Conservation (phyloP, 1,140 invertebrate species). For the Conopomorpha cramerella region DNA sequence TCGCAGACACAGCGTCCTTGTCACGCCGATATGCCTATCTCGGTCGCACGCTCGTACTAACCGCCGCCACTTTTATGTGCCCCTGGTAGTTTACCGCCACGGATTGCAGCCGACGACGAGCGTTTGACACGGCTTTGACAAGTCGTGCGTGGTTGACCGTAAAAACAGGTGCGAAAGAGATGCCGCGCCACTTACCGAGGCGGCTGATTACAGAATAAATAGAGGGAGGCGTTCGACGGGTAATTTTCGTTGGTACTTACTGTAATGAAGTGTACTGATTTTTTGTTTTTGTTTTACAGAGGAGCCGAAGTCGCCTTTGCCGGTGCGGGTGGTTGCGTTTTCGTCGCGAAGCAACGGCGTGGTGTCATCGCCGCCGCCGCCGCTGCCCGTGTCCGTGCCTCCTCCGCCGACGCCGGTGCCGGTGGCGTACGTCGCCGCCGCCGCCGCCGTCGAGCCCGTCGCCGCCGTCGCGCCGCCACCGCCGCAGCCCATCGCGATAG, state of each 20-base stretch:
- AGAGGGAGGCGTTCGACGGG: too few relatives aligned
- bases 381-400: conserved; percentile 11
- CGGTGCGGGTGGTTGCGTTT: conserved; percentile 36
- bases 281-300: conserved; percentile 38
- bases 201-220: too few relatives aligned
- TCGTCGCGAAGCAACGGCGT: conserved; percentile 34
- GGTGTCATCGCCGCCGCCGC: conserved; percentile 25
- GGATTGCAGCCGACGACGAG: conserved; percentile 43
- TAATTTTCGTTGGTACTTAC: too few relatives aligned
- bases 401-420: conserved; percentile 6
- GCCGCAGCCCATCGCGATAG: too few relatives aligned
- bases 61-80: conserved; percentile 20
- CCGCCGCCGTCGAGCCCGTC: conserved; percentile 13
- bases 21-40: conserved; percentile 6
- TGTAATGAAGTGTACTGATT: too few relatives aligned
- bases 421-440: too few relatives aligned
- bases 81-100: conserved; percentile 57
- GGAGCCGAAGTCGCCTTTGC: conserved; percentile 43
- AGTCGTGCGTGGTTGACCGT: conserved; percentile 14
- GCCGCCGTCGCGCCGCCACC: conserved; percentile 12
- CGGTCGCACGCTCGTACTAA: conserved; percentile 8
- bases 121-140: conserved; percentile 45
- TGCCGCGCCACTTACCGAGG: too few relatives aligned
- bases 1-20: too few relatives aligned
- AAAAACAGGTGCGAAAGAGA: conserved; percentile 1